phyloP scores from a whole-genome alignment of 2,113 vertebrate species.

The Sigmodon hispidus region DNA sequence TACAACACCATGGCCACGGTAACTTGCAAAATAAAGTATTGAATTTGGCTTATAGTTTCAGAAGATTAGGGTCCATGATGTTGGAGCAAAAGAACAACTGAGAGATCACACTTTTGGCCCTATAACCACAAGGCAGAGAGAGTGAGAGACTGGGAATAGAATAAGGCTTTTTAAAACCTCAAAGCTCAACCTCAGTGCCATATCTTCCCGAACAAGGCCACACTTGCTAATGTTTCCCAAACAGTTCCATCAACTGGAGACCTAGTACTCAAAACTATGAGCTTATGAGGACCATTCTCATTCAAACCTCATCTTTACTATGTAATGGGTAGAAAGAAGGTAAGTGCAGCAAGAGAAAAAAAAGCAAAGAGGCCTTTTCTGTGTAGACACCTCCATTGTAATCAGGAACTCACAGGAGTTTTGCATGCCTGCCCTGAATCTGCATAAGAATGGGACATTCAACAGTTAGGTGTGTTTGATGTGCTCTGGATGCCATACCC shows the following conservation, averaged over 20 bases:
- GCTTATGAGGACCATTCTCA: too few relatives aligned
- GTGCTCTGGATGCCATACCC: not conserved
- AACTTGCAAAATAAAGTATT: not conserved
- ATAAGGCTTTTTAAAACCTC: not conserved
- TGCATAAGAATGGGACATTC: not conserved
- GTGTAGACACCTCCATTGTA: not conserved
- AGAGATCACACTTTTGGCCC: not conserved
- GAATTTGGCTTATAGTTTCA: not conserved
- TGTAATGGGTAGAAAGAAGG: not conserved
- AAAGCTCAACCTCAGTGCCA: too few relatives aligned
- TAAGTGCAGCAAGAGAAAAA: not conserved
- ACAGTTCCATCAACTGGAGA: not conserved
- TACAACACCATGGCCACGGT: not conserved
- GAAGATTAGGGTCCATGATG: not conserved
- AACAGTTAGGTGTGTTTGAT: too few relatives aligned
- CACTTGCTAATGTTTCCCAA: not conserved
- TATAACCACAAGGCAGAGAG: not conserved
- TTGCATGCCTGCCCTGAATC: too few relatives aligned
- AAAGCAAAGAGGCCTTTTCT: not conserved
- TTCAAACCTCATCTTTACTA: not conserved
- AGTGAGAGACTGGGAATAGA: not conserved
- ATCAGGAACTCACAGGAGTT: not conserved
- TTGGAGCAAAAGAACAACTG: not conserved
- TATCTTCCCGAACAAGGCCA: not conserved
- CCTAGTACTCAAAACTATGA: not conserved